Evolutionary conservation across 1,140 invertebrate species (phyloP), one percentile per base, ranked within the genome.

Genomic region (Goniozus legneri): DNA sequence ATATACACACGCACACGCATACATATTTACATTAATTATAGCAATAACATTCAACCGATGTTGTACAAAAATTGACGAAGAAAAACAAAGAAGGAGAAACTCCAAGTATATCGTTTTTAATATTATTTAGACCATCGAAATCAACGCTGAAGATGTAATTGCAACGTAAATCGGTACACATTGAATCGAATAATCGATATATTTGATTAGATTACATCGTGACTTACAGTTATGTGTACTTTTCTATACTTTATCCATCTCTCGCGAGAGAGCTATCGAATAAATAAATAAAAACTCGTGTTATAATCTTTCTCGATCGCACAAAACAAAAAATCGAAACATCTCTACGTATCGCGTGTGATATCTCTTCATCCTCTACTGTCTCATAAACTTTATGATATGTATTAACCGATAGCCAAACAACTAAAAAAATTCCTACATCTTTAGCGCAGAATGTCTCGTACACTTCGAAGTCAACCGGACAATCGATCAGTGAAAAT

Each of bases 11-110:
- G 15, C 36, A 22, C 19, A 30, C 30, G 16, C 35, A 47, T 32
- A 54, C 31, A 37, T 56, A 58, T 58, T 21, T 58, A 58, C 56
- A 58, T 14, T 57, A 54, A 52, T 4, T n/a, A n/a, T 58, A 56
- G 43, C 35, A 46, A 20, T 47, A 56, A 48, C 42, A 44, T 18
- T 46, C 52, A 35, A 48, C 34, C 14, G 41, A 53, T 56, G 19
- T 53, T 15, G 37, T 58, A 58, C 44, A 54, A 54, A 51, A 50
- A 32, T 56, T 41, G 18, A 35, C 14, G 44, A 10, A 27, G n/a
- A n/a, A n/a, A n/a, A n/a, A n/a, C n/a, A n/a, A n/a, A n/a, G n/a
- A n/a, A n/a, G n/a, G n/a, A n/a, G n/a, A n/a, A n/a, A n/a, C n/a
- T n/a, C n/a, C n/a, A n/a, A n/a, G n/a, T n/a, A n/a, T n/a, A n/a